A percentile compares a stretch with the other conserved stretches of the same genome.
Evolutionary conservation across 2,888 invertebrate genomes (phyloP).

Genomic region (Nematopogon swammerdamellus): DNA sequence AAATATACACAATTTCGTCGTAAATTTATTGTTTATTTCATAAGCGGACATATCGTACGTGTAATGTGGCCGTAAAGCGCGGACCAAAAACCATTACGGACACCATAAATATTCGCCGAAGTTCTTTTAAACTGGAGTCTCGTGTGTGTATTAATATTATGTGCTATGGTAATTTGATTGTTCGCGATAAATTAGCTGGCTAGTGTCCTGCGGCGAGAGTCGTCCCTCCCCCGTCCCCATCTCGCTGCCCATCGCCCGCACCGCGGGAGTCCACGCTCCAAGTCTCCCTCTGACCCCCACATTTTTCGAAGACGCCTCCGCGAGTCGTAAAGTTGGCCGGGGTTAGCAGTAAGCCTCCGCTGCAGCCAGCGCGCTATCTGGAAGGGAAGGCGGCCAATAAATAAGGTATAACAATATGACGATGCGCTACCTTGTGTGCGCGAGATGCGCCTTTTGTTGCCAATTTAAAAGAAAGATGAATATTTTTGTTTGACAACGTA

Average conservation of each 20-base stretch:
- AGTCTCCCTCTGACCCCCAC: background rate
- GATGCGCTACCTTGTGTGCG: background rate
- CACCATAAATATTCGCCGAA: background rate
- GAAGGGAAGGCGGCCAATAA: background rate
- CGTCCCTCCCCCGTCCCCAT: background rate
- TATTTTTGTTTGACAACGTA: no score
- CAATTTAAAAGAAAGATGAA: no score
- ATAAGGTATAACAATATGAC: background rate
- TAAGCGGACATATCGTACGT: background rate
- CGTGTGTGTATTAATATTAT: constrained; percentile 22
- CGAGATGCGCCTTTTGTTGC: background rate
- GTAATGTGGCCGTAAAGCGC: background rate
- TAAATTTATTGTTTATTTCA: no score
- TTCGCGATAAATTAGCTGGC: constrained; percentile 47
- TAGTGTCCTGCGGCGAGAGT: constrained; percentile 23
- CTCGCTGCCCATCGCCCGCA: background rate
- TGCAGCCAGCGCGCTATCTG: background rate
- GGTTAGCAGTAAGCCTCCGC: background rate
- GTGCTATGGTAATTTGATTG: constrained; percentile 56
- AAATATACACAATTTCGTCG: no score
- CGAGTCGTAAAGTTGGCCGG: background rate
- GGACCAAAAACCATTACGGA: background rate
- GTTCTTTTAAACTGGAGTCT: background rate
- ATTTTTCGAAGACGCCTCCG: background rate
- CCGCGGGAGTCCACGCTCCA: no score